A percentile compares a stretch with the other conserved stretches of the same genome.
Evolutionary conservation across 2,888 invertebrate genomes (phyloP).

Genomic region (Lochmaea capreae): DNA sequence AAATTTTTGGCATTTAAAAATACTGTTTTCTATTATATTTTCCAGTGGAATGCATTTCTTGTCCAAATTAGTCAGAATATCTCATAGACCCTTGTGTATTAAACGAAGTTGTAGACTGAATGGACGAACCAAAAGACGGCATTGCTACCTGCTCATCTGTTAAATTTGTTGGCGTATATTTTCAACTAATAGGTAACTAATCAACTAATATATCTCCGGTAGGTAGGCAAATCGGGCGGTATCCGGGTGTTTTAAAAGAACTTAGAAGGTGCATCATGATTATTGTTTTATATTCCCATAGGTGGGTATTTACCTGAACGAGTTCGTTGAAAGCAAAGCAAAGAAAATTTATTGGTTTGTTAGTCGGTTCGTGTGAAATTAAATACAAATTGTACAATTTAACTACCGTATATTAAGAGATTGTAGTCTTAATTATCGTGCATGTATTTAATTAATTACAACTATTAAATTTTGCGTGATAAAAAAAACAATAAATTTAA

Average conservation of each 20-base stretch:
- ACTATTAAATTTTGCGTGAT: too few species aligned
- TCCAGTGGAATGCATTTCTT: too few species aligned
- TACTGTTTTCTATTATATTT: too few species aligned
- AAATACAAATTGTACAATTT: conserved; percentile 1
- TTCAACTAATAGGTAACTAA: conserved; percentile 38
- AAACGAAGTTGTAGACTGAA: background rate
- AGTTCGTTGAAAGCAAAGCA: conserved; percentile 1
- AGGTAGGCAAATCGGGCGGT: conserved; percentile 32
- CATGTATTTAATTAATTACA: too few species aligned
- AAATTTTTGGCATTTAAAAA: too few species aligned
- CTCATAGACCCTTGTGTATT: background rate
- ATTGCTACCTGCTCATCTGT: conserved; percentile 28
- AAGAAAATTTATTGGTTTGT: background rate
- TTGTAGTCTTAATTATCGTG: too few species aligned
- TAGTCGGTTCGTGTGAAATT: background rate
- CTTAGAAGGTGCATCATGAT: conserved; percentile 6
- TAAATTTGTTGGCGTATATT: conserved; percentile 29
- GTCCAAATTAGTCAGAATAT: background rate
- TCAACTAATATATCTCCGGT: conserved; percentile 32
- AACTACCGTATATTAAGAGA: background rate
- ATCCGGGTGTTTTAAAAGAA: conserved; percentile 16
- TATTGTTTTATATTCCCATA: conserved; percentile 19
- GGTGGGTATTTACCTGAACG: background rate
- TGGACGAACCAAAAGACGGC: background rate
- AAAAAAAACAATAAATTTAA: too few species aligned